Percentiles rank a stretch among this genome's conserved stretches.
Evolutionary conservation across 2,797 vertebrate genomes (phyloP).

Genomic region (Sitta carolinensis): DNA sequence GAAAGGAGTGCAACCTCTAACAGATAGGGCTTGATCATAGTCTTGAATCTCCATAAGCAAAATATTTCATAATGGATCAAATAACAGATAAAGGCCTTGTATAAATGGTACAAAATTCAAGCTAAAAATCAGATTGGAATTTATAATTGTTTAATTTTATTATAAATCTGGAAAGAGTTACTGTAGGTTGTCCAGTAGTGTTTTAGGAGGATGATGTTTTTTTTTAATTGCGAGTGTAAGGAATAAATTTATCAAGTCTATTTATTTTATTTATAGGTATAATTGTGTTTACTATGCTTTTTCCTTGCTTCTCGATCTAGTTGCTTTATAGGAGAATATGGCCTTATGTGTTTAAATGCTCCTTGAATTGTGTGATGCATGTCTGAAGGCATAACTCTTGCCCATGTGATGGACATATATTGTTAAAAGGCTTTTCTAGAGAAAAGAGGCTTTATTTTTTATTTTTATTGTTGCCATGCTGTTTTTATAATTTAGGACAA

Average conservation of each 20-base stretch:
- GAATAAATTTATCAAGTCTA: not conserved
- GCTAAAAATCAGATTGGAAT: not conserved
- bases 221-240: not conserved
- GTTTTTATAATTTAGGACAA: conserved; percentile 4
- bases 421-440: not conserved
- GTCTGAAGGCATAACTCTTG: not conserved
- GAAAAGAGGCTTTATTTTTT: not conserved
- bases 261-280: not conserved
- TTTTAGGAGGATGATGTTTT: not conserved
- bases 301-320: not conserved
- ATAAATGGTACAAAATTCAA: not conserved
- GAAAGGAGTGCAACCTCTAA: not conserved
- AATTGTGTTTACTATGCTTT: not conserved
- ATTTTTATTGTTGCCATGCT: conserved; percentile 34
- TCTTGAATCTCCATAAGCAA: not conserved
- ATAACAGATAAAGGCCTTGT: not conserved
- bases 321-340: not conserved
- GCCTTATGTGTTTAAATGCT: not conserved
- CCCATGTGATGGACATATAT: not conserved
- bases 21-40: not conserved
- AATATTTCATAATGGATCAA: not conserved
- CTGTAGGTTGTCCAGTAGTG: not conserved
- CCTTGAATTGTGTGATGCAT: not conserved
- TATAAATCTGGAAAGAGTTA: not conserved
- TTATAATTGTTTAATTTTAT: not conserved